A percentile compares a stretch with the other conserved stretches of the same genome.
These are phyloP conservation scores for Promerops cafer DNA, from an alignment of 2,113 vertebrate genomes.

Conservation along the genomic window DNA sequence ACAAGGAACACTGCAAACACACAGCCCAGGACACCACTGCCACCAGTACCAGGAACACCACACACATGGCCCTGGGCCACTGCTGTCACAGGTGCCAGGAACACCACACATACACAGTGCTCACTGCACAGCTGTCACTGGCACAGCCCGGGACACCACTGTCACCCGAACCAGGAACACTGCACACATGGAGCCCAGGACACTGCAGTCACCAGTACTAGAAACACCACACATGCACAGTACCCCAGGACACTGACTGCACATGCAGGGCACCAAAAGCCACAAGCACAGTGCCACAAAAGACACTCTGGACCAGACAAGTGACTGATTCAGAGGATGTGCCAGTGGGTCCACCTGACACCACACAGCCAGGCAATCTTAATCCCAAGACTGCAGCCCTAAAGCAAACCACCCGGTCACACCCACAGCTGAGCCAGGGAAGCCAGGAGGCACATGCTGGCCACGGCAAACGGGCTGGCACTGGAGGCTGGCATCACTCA, in stretches of 20 bases:
- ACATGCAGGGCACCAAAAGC: not conserved
- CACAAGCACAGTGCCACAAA: not conserved
- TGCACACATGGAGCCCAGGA: not conserved
- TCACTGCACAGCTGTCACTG: not conserved
- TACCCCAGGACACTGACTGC: not conserved
- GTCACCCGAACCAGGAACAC: not conserved
- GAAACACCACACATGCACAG: not conserved
- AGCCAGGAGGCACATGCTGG: not conserved
- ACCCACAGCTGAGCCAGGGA: rapidly evolving
- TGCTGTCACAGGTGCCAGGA: not conserved
- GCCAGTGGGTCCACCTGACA: not conserved
- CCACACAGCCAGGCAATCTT: not conserved
- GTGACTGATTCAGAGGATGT: not conserved
- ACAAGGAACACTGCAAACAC: not conserved
- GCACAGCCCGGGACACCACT: not conserved
- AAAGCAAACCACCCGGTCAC: rapidly evolving
- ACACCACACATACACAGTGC: not conserved
- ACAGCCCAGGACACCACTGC: not conserved
- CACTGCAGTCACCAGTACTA: rapidly evolving
- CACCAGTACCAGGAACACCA: not conserved
- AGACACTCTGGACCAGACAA: not conserved
- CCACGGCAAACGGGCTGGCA: not conserved
- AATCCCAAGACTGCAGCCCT: not conserved
- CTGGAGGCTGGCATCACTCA: not conserved
- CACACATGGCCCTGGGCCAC: not conserved